Evolutionary conservation across 2,888 invertebrate species (phyloP), one percentile per base, ranked within the genome.

Genomic region (Amphipyra tragopoginis): DNA sequence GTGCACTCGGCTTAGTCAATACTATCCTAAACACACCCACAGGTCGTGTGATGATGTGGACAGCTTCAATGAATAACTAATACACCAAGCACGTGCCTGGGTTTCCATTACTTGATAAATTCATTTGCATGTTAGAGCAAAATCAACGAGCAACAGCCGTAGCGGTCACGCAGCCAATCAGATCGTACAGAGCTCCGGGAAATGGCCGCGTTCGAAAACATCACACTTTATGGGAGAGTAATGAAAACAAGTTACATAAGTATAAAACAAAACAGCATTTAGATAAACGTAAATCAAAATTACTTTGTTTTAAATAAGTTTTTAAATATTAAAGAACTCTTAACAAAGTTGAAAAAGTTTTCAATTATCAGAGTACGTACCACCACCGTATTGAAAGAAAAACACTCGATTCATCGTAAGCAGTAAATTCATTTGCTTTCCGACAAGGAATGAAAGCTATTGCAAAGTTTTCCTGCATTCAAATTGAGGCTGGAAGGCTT

Each of bases 391-490:
- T 82, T 79, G 71, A 71, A 74, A 65, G 75, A 81, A 84, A 86
- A 86, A 82, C 72, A 82, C 75, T 81, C 83, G 82, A 89, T 89
- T 88, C 83, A 86, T 86, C 83, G 85, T 81, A 83, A 89, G 86
- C 86, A 86, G 87, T 90, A 90, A 91, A 91, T 91, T 91, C 84
- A 90, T 90, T 92, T 89, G 87, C 85, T 90, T 87, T 85, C 85
- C 86, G 84, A 84, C 88, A 86, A 86, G 85, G 82, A 91, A 91
- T 92, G 90, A 93, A 92, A 91, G 89, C 88, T 85, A 88, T 89
- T 86, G 89, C 86, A 86, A 92, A 92, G 87, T 93, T 93, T 90
- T 82, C 81, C 86, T 90, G 91, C 90, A 91, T 90, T 90, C 87
- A 89, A 92, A 93, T 90, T 88, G 90, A 87, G 88, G 85, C 86